Percentiles rank a stretch among this genome's conserved stretches.
Evolutionary conservation across 2,888 invertebrate genomes (phyloP).

Genomic region (Sinohyriopsis cumingii): DNA sequence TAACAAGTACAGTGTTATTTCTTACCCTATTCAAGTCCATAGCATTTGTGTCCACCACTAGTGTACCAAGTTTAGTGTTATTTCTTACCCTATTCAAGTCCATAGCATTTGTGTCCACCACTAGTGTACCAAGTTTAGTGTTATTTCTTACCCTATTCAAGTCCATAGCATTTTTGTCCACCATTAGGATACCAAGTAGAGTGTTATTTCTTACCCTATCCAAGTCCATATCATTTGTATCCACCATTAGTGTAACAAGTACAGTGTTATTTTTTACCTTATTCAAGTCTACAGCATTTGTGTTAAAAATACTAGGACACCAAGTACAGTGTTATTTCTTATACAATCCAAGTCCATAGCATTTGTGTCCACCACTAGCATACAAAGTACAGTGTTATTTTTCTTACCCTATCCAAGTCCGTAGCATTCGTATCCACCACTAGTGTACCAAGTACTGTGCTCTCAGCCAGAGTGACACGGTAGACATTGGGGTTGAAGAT

Average conservation of each 20-base stretch:
- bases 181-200: background rate
- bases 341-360: background rate
- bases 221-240: conserved; percentile 51
- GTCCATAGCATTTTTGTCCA: no score
- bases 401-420: conserved; percentile 58
- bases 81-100: no score
- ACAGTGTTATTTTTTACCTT: background rate
- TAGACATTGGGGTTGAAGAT: conserved; percentile 40
- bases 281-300: background rate
- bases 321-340: background rate
- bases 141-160: no score
- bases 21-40: no score
- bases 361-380: background rate
- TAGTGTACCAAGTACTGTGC: conserved; percentile 38
- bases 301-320: background rate
- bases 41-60: no score
- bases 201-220: conserved; percentile 49
- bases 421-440: conserved; percentile 53
- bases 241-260: conserved; percentile 48
- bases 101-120: no score
- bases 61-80: no score
- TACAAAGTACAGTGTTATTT: conserved; percentile 1
- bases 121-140: no score
- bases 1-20: no score
- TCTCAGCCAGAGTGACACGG: conserved; percentile 43